Evolutionary conservation across 2,797 vertebrate species (phyloP), one percentile per base, ranked within the genome.

Genomic region (Gouania willdenowi): DNA sequence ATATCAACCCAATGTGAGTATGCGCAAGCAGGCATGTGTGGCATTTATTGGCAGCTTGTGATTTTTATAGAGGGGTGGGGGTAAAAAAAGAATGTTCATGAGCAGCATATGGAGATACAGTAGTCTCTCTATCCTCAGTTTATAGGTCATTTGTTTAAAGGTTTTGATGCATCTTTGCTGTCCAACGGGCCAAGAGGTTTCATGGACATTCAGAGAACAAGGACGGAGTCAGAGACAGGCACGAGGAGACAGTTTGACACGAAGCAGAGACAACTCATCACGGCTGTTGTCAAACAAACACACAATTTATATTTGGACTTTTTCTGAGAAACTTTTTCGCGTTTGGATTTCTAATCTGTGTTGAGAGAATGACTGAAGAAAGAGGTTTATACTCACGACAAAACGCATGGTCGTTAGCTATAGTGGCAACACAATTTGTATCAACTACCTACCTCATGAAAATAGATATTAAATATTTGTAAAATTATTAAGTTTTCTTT

Each of bases 231-330:
- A 72, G 71, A 75, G 72, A 82, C 77, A 78, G 82, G 76, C 46
- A 82, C 75, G 65, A 76, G 79, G 32, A 57, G 81, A 87, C 83
- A 84, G 75, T 81, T 85, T 78, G 82, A 85, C 80, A 80, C 51
- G 20, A 77, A n/a, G 59, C 66, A 68, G 40, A 66, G 61, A 82
- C 64, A 69, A 34, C 38, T 54, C 49, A 32, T 47, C 57, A 66
- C n/a, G n/a, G 40, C 44, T 61, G 66, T 47, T 62, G 64, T 9
- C 41, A 74, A 73, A 65, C 75, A 71, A 77, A 75, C 66, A 70
- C 52, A 37, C 5, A 26, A 18, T 43, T 41, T 8, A 31, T 23
- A 21, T 13, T n/a, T n/a, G n/a, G n/a, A n/a, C n/a, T n/a, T n/a
- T n/a, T n/a, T n/a, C n/a, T n/a, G n/a, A n/a, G n/a, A n/a, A n/a